phyloP scores from a whole-genome alignment of 2,888 invertebrate genomes.

The Eucriotettix oculatus region DNA sequence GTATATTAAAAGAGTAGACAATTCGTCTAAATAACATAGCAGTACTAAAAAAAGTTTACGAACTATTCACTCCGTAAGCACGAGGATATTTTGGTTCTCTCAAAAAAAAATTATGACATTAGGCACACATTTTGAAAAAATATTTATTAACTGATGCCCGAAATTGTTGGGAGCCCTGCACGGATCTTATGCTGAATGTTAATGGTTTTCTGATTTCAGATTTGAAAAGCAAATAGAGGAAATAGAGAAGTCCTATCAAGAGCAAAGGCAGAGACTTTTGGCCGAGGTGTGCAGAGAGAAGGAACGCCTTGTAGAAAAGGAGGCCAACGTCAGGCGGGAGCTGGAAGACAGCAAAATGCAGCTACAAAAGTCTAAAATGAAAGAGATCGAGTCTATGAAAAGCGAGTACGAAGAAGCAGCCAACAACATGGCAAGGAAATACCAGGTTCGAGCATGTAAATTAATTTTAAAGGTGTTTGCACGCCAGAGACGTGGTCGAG shows the following conservation, averaged over 20 bases:
- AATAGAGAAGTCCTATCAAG: constrained; percentile 36
- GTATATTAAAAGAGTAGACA: too few relatives aligned
- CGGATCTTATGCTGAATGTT: too few relatives aligned
- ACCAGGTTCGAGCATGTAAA: constrained; percentile 18
- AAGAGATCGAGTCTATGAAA: constrained; percentile 28
- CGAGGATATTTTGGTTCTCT: too few relatives aligned
- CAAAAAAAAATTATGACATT: too few relatives aligned
- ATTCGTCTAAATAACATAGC: too few relatives aligned
- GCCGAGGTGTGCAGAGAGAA: constrained; percentile 30
- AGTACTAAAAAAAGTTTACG: too few relatives aligned
- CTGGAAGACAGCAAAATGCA: constrained; percentile 14
- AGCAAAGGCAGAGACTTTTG: constrained; percentile 31
- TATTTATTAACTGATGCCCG: too few relatives aligned
- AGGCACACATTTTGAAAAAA: too few relatives aligned
- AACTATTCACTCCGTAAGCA: too few relatives aligned
- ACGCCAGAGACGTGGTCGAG: too few relatives aligned
- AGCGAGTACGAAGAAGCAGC: constrained; percentile 33
- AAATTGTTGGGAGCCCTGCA: too few relatives aligned
- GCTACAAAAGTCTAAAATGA: constrained; percentile 14
- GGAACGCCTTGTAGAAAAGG: constrained; percentile 21
- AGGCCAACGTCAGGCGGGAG: constrained; percentile 9
- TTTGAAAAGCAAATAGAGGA: constrained; percentile 37
- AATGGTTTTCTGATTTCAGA: constrained; percentile 17
- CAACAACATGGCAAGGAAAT: constrained; percentile 27
- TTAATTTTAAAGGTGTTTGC: neutral